Percentiles rank a stretch among this genome's conserved stretches.
Evolutionary conservation across 2,888 invertebrate species (phyloP).

Genomic region (Nebria salina): DNA sequence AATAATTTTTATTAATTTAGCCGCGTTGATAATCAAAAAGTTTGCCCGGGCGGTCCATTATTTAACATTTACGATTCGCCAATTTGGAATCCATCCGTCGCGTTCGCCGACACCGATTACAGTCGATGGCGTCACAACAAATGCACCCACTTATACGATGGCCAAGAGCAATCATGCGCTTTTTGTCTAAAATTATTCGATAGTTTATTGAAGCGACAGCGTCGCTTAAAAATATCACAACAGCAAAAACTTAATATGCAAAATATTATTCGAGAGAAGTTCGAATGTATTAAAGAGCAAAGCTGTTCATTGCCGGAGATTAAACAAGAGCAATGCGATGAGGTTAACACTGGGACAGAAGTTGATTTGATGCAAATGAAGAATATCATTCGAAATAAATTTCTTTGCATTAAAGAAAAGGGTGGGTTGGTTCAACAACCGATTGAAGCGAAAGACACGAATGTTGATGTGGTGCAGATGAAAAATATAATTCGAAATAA

Average conservation of each 20-base stretch:
- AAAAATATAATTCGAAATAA: background rate
- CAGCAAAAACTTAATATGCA: background rate
- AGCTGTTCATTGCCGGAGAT: background rate
- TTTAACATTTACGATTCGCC: background rate
- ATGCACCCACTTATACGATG: background rate
- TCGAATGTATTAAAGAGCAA: background rate
- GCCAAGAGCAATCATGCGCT: background rate
- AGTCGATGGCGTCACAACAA: background rate
- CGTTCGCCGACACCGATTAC: background rate
- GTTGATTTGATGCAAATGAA: background rate
- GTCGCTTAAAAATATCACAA: background rate
- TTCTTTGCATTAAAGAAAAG: background rate
- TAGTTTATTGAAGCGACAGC: background rate
- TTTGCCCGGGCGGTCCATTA: background rate
- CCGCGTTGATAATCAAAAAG: background rate
- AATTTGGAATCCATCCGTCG: background rate
- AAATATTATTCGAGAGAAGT: background rate
- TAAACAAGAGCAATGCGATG: background rate
- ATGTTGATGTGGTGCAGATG: background rate
- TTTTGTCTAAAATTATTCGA: background rate
- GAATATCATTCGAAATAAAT: background rate
- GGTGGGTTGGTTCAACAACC: background rate
- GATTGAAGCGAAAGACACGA: background rate
- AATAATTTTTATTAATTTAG: background rate
- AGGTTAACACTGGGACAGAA: background rate